phyloP scores from a whole-genome alignment of 2,113 vertebrate species.

The Takifugu bimaculatus region DNA sequence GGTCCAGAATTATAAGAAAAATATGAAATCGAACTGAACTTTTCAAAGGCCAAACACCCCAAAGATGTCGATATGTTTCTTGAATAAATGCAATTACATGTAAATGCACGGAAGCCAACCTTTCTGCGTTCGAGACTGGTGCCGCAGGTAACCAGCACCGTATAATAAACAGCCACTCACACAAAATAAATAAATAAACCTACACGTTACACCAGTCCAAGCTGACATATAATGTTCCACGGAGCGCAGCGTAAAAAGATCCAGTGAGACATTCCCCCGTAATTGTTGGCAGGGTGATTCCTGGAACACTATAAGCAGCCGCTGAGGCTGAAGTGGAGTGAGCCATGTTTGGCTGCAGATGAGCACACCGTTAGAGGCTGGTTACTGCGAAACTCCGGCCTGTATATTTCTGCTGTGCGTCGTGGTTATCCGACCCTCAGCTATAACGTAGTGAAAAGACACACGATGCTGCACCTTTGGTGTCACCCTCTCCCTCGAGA shows the following conservation, averaged over 20 bases:
- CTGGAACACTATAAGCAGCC: slow-evolving; percentile 36
- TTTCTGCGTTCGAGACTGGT: too few relatives aligned
- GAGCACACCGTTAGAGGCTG: slow-evolving; percentile 43
- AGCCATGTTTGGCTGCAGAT: slow-evolving; percentile 35
- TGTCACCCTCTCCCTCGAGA: slow-evolving; percentile 26
- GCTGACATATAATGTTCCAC: slow-evolving; percentile 24
- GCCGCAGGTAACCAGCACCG: too few relatives aligned
- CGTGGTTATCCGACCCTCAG: slow-evolving; percentile 62
- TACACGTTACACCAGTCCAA: slow-evolving; percentile 18
- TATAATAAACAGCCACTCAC: too few relatives aligned
- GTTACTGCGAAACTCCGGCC: slow-evolving; percentile 65
- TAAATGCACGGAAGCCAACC: neutral
- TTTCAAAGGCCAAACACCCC: neutral
- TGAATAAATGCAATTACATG: neutral
- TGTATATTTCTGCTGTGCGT: slow-evolving; percentile 61
- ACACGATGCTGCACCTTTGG: slow-evolving; percentile 47
- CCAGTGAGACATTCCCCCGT: slow-evolving; percentile 27
- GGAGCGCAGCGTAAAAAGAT: slow-evolving; percentile 29
- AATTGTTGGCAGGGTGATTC: slow-evolving; percentile 34
- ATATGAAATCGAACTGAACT: neutral
- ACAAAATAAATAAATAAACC: slow-evolving; percentile 6
- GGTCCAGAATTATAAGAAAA: neutral
- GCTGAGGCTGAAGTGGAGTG: slow-evolving; percentile 31
- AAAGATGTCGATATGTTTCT: slow-evolving; percentile 5
- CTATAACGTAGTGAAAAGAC: slow-evolving; percentile 51